A percentile compares a stretch with the other conserved stretches of the same genome.
These are phyloP conservation scores for Palythoa caribaeorum DNA, from an alignment of 92 coral and sea anemone genomes.

Conservation along the genomic window DNA sequence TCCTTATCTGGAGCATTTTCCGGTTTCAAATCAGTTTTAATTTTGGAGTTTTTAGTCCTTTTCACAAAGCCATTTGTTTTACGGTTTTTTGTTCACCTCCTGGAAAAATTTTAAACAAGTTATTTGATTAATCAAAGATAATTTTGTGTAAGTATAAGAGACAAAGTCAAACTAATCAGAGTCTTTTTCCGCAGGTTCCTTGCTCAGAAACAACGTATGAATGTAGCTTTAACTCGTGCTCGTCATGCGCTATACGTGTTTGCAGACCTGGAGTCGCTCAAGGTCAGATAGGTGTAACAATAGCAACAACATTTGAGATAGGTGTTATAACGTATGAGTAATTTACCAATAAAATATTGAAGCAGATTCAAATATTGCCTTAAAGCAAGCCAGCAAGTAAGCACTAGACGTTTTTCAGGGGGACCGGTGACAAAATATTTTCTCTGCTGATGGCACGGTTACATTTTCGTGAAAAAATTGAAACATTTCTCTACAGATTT, in stretches of 20 bases:
- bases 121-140: not conserved
- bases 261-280: constrained; percentile 80
- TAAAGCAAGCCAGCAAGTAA: no score
- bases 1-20: not conserved
- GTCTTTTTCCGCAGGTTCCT: constrained; percentile 68
- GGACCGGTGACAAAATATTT: no score
- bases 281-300: constrained; percentile 52
- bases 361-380: not conserved
- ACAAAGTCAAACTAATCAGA: no score
- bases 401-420: no score
- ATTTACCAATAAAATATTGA: not conserved
- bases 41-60: not conserved
- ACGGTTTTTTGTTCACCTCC: not conserved
- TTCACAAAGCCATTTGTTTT: no score
- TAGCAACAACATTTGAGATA: no score
- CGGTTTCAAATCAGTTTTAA: not conserved
- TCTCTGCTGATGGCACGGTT: no score
- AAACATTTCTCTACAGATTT: no score
- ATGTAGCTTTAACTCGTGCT: constrained; percentile 94
- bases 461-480: no score
- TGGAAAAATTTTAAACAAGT: not conserved
- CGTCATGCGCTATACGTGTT: constrained; percentile 84
- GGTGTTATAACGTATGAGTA: not conserved
- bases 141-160: not conserved
- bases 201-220: constrained; percentile 84